These are phyloP conservation scores for Cathartes aura DNA, from an alignment of 2,113 vertebrate species.

Conservation along the genomic window DNA sequence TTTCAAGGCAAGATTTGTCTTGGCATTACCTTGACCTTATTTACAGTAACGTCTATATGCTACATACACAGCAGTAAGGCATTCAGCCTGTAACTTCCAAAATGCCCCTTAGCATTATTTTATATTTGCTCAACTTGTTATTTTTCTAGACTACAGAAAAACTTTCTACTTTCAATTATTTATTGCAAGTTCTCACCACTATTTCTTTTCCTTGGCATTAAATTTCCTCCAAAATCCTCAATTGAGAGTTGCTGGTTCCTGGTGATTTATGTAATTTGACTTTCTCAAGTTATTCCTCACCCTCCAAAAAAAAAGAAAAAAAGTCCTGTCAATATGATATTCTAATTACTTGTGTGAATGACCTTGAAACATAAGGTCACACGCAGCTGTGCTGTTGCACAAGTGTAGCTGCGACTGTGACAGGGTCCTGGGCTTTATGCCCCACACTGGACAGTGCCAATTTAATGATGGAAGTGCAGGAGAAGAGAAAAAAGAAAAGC, in stretches of 20 bases:
- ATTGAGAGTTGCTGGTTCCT: neutral
- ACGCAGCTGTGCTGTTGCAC: neutral
- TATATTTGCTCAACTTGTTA: neutral
- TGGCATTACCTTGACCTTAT: neutral
- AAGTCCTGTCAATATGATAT: neutral
- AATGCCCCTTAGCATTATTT: neutral
- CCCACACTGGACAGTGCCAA: neutral
- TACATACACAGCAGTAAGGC: neutral
- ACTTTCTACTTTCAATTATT: neutral
- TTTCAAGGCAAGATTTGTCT: slow-evolving; percentile 34
- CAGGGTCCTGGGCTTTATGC: neutral
- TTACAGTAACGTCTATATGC: neutral
- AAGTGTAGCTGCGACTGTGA: neutral
- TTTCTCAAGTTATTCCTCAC: neutral
- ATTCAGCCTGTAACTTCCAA: neutral
- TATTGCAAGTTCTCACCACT: neutral
- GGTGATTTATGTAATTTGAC: neutral
- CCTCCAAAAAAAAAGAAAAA: neutral
- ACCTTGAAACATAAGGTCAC: neutral
- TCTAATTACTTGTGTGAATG: neutral
- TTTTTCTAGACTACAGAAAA: neutral
- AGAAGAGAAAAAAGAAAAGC: neutral
- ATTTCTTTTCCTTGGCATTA: slow-evolving; percentile 20
- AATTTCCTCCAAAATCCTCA: neutral
- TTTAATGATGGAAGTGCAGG: neutral